These are phyloP conservation scores for Opisthocomus hoazin DNA, from an alignment of 2,113 vertebrate genomes.

Conservation along the genomic window DNA sequence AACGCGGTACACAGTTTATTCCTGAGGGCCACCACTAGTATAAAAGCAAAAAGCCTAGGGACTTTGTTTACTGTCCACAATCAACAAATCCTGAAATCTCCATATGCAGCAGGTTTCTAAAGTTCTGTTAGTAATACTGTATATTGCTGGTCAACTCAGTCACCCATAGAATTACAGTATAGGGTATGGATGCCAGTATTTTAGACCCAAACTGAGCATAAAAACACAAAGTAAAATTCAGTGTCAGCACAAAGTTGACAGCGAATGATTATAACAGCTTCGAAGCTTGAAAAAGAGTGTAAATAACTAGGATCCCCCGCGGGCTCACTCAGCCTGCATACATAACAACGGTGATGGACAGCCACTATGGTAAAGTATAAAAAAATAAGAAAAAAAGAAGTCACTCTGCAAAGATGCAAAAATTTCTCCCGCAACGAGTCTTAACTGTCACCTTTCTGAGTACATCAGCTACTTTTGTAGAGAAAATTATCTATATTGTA, in stretches of 20 bases:
- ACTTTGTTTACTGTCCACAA: constrained; percentile 73
- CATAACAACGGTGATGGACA: constrained; percentile 85
- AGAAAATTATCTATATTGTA: constrained; percentile 36
- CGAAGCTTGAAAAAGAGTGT: constrained; percentile 85
- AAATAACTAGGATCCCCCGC: constrained; percentile 85
- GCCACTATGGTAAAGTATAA: constrained; percentile 69
- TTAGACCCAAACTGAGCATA: constrained; percentile 79
- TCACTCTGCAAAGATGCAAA: constrained; percentile 76
- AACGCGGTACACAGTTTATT: constrained; percentile 28
- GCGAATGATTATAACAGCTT: constrained; percentile 88
- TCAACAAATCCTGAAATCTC: constrained; percentile 71
- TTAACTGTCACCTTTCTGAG: constrained; percentile 81
- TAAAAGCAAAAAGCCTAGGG: constrained; percentile 65
- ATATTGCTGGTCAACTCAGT: constrained; percentile 71
- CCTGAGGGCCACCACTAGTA: constrained; percentile 62
- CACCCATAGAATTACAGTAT: constrained; percentile 75
- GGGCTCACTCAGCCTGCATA: constrained; percentile 82
- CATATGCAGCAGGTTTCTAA: constrained; percentile 69
- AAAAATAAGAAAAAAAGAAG: constrained; percentile 57
- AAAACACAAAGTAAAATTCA: constrained; percentile 83
- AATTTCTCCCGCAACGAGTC: constrained; percentile 71
- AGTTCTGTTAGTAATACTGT: constrained; percentile 65
- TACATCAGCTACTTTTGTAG: constrained; percentile 75
- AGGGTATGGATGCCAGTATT: constrained; percentile 74
- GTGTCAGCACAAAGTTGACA: constrained; percentile 89